Evolutionary conservation across 2,113 vertebrate genomes (phyloP).

Genomic region (Columba livia): DNA sequence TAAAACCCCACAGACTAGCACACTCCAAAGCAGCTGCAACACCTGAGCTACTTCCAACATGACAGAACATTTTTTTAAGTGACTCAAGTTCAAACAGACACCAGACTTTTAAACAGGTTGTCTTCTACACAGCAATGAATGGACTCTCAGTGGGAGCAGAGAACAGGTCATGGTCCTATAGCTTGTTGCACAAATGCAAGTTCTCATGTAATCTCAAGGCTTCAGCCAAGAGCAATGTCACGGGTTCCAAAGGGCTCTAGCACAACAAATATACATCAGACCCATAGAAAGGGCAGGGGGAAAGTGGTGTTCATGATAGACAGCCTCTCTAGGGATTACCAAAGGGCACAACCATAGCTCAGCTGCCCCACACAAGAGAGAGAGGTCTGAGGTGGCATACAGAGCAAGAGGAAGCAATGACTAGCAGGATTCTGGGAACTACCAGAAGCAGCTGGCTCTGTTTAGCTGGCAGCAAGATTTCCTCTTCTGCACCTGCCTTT

Average conservation of each 20-base stretch:
- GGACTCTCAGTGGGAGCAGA: neutral
- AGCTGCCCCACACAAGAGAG: neutral
- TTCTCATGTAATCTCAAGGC: neutral
- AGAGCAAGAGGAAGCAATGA: neutral
- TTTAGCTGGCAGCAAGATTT: neutral
- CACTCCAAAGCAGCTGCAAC: neutral
- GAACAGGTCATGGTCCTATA: neutral
- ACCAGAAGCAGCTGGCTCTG: neutral
- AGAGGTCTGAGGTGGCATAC: neutral
- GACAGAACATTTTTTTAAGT: neutral
- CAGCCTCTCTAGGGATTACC: neutral
- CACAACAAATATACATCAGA: neutral
- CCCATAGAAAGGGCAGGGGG: neutral
- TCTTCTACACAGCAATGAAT: neutral
- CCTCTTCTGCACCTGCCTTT: neutral
- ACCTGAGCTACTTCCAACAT: neutral
- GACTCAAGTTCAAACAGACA: neutral
- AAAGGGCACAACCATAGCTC: neutral
- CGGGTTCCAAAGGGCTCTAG: neutral
- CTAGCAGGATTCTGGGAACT: conserved; percentile 1
- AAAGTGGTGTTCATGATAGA: neutral
- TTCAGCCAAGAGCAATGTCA: neutral
- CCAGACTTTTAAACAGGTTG: neutral
- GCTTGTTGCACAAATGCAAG: neutral
- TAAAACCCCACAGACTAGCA: neutral